Evolutionary conservation across 2,888 invertebrate species (phyloP).

Genomic region (Lasioglossum oenotherae): DNA sequence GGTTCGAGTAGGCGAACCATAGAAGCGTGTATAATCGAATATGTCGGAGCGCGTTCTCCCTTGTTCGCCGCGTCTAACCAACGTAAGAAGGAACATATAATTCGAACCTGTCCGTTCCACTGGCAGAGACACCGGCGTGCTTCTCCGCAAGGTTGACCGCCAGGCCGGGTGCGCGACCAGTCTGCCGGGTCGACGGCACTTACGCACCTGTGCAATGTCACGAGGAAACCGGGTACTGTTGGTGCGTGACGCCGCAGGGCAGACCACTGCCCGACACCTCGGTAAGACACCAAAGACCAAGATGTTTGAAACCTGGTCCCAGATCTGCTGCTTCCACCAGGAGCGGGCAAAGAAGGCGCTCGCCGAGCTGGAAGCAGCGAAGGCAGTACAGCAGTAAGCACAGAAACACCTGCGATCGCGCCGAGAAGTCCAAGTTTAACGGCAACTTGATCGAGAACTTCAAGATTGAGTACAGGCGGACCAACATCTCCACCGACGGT

Average conservation of each 20-base stretch:
- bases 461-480: constrained; percentile 89
- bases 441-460: constrained; percentile 94
- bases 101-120: constrained; percentile 57
- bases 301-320: constrained; percentile 86
- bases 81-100: constrained; percentile 23
- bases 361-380: constrained; percentile 77
- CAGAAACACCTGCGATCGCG: constrained; percentile 87
- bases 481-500: constrained; percentile 80
- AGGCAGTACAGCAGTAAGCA: constrained; percentile 78
- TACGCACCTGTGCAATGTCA: constrained; percentile 95
- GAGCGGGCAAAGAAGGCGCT: constrained; percentile 76
- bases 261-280: constrained; percentile 93
- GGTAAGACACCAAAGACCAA: constrained; percentile 89
- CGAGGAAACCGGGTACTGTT: constrained; percentile 91
- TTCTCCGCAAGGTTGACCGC: constrained; percentile 83
- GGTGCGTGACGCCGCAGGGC: constrained; percentile 95
- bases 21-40: not conserved
- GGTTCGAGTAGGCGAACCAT: constrained; percentile 2
- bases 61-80: constrained; percentile 19
- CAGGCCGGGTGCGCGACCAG: constrained; percentile 88
- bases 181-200: constrained; percentile 93
- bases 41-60: not conserved
- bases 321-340: constrained; percentile 70
- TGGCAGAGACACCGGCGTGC: constrained; percentile 83
- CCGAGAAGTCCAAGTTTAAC: constrained; percentile 93